Evolutionary conservation across 1,140 invertebrate genomes (phyloP), one percentile per base, ranked within the genome.

Genomic region (Araneus ventricosus): DNA sequence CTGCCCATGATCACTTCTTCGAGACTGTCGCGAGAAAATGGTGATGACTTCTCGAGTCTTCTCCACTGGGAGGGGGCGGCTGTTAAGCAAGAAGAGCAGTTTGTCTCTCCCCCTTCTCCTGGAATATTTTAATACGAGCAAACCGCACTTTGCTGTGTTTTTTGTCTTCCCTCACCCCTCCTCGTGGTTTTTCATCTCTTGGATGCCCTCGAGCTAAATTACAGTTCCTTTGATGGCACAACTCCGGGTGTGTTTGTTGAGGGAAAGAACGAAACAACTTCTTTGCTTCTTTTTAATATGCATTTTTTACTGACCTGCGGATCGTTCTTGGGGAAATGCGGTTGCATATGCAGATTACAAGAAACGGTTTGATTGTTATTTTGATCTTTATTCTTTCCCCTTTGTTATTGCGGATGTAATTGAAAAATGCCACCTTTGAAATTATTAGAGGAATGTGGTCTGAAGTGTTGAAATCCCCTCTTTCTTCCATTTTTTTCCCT

Each of bases 81-180:
- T 34, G 67, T 63, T 37, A 59, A 88, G 61, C 59, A 70, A 88
- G 37, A 70, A 41, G 20, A 41, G 39, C 59, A 89, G 34, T 82
- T 82, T 82, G 63, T 79, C 17, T 67, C 45, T 70, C 70, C 57
- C 14, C 0, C 70, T 39, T 8, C 45, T 14, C 10, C 45, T 52
- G 3, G 88, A 82, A 91, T 91, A 91, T 91, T 91, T 91, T 91
- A 84, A 91, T 91, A n/a, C 41, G 59, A 63, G 6, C 20, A 20
- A 63, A n/a, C 45, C 39, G 39, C 39, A 14, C 30, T 57, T 24
- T 45, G 45, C 8, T 14, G 20, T 87, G 8, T 24, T 85, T 63
- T 87, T 63, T 37, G 14, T 86, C 22, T 84, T 52, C 27, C 45
- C 20, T 14, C n/a, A 17, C 30, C 24, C 4, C 14, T 17, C 79